A percentile compares a stretch with the other conserved stretches of the same genome.
phyloP scores from a whole-genome alignment of 64 coral and sea anemone species.

The Exaiptasia diaphana region DNA sequence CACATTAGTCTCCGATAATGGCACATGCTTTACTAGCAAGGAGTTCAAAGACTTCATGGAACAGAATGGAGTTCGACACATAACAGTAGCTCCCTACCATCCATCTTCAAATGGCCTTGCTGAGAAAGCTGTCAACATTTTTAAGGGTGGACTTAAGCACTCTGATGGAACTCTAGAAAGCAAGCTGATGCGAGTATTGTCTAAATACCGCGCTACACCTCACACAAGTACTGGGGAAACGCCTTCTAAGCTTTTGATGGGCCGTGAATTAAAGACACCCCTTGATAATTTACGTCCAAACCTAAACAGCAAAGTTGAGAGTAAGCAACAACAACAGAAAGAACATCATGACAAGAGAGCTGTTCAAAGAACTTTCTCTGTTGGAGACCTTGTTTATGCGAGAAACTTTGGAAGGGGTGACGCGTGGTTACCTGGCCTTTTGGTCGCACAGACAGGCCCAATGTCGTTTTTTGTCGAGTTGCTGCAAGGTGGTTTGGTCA shows the following conservation, averaged over 20 bases:
- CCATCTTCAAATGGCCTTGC: no score
- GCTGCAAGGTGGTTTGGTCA: no score
- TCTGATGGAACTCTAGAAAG: not conserved
- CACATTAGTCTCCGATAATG: no score
- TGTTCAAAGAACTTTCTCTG: not conserved
- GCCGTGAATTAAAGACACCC: not conserved
- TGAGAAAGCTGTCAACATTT: not conserved
- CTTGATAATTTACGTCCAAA: not conserved
- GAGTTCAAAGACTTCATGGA: no score
- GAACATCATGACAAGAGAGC: not conserved
- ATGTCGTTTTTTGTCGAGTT: not conserved
- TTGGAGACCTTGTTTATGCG: no score
- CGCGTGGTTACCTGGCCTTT: no score
- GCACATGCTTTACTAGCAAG: no score
- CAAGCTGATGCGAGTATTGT: not conserved
- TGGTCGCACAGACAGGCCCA: no score
- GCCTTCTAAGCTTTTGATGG: conserved; percentile 6
- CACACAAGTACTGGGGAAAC: conserved; percentile 10
- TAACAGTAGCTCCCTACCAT: no score
- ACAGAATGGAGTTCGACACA: no score
- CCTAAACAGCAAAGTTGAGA: not conserved
- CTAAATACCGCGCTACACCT: conserved; percentile 12
- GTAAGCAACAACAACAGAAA: no score
- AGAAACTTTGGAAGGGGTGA: no score
- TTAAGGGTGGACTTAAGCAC: conserved; percentile 7